Base-by-base conservation (phyloP, 2,113 vertebrate genomes). In the Erythrocercus mccallii region DNA sequence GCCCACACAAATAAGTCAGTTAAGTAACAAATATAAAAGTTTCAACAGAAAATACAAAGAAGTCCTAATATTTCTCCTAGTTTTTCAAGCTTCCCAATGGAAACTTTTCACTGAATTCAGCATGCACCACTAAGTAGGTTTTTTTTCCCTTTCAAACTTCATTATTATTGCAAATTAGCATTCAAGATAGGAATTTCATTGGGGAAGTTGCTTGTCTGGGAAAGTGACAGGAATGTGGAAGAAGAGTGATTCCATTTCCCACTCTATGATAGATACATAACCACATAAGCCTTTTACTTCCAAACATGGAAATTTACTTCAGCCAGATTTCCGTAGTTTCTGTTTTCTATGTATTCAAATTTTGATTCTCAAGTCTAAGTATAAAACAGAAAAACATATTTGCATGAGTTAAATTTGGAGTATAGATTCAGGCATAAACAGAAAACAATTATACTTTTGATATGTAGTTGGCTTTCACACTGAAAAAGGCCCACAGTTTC, bases 251-350 rank as follows among this genome's bases (percentile, higher is more conserved):
- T 90, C 85, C 31, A 1, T 85, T 86, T 91, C 88, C 60, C 68
- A 93, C 86, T 94, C 74, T 95, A 24, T 94, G 56, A 85, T 60
- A 95, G 56, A 88, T 40, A 33, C 1, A 1, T 87, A 95, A 91
- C 40, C 23, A 31, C 50, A 48, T 33, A 76, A 89, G 54, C 38
- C 78, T 94, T 93, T 35, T 88, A 61, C 68, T 96, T 96, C 92
- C 88, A 96, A 93, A 97, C 80, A 93, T 88, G 92, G 95, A 91
- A 65, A 91, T 86, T 76, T 72, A 72, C 82, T 84, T 94, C 73
- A 87, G 21, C 3, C 54, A 91, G 45, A 88, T 96, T 96, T 91
- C 23, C 23, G 11, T 54, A 72, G 50, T 89, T 90, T 87, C 57
- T 94, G 42, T 35, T 65, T 74, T 65, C 88, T 92, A 58, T 73